Conservation (phyloP, 2,113 vertebrate species). For the Oplegnathus fasciatus region DNA sequence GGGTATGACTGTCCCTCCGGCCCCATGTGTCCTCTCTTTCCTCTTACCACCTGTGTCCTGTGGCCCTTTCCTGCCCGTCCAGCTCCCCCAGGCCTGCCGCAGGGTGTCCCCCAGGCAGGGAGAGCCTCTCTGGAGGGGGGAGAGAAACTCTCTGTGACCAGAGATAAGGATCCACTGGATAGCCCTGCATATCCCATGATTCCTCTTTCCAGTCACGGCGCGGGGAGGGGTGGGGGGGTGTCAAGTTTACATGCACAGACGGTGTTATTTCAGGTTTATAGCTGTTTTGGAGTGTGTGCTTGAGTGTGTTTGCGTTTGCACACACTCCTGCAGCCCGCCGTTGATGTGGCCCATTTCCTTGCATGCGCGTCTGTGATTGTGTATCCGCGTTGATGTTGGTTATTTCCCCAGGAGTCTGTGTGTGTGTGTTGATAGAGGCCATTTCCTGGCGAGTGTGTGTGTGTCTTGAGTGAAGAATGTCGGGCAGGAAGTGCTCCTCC, state of each 20-base stretch:
- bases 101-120: slow-evolving; percentile 72
- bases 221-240: slow-evolving; percentile 25
- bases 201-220: slow-evolving; percentile 38
- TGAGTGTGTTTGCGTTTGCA: slow-evolving; percentile 74
- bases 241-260: slow-evolving; percentile 57
- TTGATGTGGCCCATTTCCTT: slow-evolving; percentile 81
- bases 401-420: slow-evolving; percentile 69
- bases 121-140: slow-evolving; percentile 58
- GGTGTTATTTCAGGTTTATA: slow-evolving; percentile 79
- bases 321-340: slow-evolving; percentile 77
- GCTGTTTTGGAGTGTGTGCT: slow-evolving; percentile 64
- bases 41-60: slow-evolving; percentile 77
- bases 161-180: slow-evolving; percentile 76
- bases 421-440: slow-evolving; percentile 81
- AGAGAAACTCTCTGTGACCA: slow-evolving; percentile 66
- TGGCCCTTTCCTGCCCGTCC: slow-evolving; percentile 70
- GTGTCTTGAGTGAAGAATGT: slow-evolving; percentile 84
- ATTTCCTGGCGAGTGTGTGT: slow-evolving; percentile 81
- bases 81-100: slow-evolving; percentile 62
- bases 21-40: slow-evolving; percentile 63
- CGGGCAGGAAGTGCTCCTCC: slow-evolving; percentile 85
- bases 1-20: slow-evolving; percentile 61
- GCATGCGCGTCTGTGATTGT: slow-evolving; percentile 69
- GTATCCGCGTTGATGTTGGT: slow-evolving; percentile 65
- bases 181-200: slow-evolving; percentile 43